Base-by-base conservation (phyloP, 2,113 vertebrate species). In the Anguilla rostrata region DNA sequence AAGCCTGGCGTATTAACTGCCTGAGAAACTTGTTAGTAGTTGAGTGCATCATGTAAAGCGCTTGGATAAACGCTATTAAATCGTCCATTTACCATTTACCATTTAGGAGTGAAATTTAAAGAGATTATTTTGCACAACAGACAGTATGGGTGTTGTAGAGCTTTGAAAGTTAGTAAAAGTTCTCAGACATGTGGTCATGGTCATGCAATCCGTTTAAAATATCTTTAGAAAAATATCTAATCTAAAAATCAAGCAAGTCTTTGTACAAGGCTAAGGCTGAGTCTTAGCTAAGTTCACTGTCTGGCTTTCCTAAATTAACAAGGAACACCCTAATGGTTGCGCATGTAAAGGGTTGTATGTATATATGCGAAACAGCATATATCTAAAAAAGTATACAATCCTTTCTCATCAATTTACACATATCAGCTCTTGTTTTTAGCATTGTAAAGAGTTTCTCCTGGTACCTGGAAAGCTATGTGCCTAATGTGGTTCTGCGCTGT, bases 331-430 rank as follows among this genome's bases (percentile, higher is more conserved):
- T 83, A 29, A 83, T 46, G 46, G 46, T 56, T 83, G 82, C 29
- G 29, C 82, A 83, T 57, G 46, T 26, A 5, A 56, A 83, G 29
- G 49, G n/a, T 83, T 83, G 82, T 57, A 57, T 39, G 18, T 84
- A 75, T 84, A n/a, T 84, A 75, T 84, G 39, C 40, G 40, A 84
- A 39, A 26, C 26, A 20, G 46, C 53, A 57, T 57, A 57, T 60
- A 82, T 82, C 34, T 82, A 80, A 39, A 80, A 80, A 39, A 22
- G 39, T 39, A 80, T 80, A 41, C 78, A 80, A 80, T 80, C 78
- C 78, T 80, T 80, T 80, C 39, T 29, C 40, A 2, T 79, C 80
- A 43, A 18, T 39, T 41, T 40, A 80, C 15, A 80, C 78, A 40
- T 41, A 40, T 80, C 78, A 40, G 20, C 39, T 20, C 39, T 84